phyloP scores from a whole-genome alignment of 2,888 invertebrate species.

The Galerucella pusilla region DNA sequence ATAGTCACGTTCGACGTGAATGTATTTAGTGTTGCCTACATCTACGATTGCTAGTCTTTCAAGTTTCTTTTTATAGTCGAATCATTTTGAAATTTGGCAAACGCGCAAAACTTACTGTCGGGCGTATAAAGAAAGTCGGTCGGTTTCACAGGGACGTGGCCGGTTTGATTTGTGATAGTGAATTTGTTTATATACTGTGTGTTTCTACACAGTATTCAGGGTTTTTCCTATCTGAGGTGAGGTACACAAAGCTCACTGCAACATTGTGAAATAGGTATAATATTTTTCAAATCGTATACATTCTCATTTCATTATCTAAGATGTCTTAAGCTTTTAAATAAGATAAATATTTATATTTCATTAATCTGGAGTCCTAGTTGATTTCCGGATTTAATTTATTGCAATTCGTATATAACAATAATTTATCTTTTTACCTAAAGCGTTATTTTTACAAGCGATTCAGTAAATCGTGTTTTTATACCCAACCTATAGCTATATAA shows the following conservation, averaged over 20 bases:
- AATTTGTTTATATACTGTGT: neutral
- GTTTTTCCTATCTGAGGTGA: neutral
- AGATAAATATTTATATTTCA: neutral
- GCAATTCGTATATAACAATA: neutral
- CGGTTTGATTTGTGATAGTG: neutral
- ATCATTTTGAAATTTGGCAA: neutral
- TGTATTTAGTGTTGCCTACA: neutral
- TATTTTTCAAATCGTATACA: neutral
- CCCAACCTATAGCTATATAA: neutral
- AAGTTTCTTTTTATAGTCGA: neutral
- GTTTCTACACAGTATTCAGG: neutral
- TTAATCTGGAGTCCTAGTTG: neutral
- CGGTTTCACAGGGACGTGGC: neutral
- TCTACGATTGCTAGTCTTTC: neutral
- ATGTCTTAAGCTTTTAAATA: neutral
- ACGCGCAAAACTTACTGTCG: neutral
- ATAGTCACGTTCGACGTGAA: too few relatives aligned
- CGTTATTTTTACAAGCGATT: conserved; percentile 1
- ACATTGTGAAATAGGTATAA: neutral
- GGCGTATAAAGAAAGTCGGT: neutral
- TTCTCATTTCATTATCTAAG: neutral
- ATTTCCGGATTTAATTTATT: neutral
- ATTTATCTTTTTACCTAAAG: neutral
- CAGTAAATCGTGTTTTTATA: neutral
- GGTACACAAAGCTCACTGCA: neutral